These are phyloP conservation scores for Sebastiscus albofasciatus DNA, from an alignment of 2,797 vertebrate genomes.

Conservation along the genomic window DNA sequence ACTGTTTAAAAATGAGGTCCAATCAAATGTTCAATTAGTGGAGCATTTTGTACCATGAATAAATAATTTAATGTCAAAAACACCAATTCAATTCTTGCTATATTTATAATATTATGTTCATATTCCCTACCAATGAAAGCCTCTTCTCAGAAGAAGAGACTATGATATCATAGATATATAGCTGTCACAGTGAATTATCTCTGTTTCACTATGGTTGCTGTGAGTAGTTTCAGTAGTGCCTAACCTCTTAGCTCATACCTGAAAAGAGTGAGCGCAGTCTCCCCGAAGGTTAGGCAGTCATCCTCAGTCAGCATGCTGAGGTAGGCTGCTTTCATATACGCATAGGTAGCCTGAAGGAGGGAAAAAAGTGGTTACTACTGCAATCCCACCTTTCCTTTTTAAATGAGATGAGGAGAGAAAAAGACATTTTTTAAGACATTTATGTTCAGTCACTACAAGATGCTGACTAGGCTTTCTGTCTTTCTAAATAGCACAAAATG, in stretches of 20 bases:
- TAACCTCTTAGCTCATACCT: conserved; percentile 81
- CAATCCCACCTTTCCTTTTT: conserved; percentile 21
- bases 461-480: neutral
- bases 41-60: neutral
- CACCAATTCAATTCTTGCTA: neutral
- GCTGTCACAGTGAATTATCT: conserved; percentile 14
- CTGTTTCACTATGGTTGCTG: conserved; percentile 11
- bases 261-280: conserved; percentile 90
- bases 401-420: conserved; percentile 14
- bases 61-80: neutral
- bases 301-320: conserved; percentile 95
- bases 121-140: neutral
- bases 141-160: neutral
- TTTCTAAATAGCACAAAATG: neutral
- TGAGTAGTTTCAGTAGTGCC: neutral
- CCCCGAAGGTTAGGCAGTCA: conserved; percentile 92
- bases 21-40: neutral
- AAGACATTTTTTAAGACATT: neutral
- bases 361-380: conserved; percentile 42
- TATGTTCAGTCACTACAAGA: neutral
- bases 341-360: conserved; percentile 90
- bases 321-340: conserved; percentile 98
- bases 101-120: neutral
- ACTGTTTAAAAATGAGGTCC: neutral
- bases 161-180: neutral